Evolutionary conservation across 2,797 vertebrate species (phyloP).

Genomic region (Pipistrellus pipistrellus): DNA sequence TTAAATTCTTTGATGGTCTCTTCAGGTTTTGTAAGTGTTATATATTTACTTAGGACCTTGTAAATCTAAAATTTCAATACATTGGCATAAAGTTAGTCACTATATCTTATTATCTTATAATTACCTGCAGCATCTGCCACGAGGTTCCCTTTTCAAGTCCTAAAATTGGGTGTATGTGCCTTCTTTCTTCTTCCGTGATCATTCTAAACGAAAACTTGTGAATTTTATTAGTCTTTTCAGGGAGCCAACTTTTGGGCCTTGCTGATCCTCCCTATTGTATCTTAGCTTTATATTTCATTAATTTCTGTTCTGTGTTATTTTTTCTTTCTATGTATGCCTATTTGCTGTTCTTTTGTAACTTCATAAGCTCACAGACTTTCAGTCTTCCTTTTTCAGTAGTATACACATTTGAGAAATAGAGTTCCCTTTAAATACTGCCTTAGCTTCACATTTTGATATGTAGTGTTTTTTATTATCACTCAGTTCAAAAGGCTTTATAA

Average conservation of each 20-base stretch:
- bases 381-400: not conserved
- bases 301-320: not conserved
- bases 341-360: not conserved
- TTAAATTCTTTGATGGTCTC: conserved; percentile 29
- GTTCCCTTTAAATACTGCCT: not conserved
- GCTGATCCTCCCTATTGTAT: not conserved
- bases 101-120: not conserved
- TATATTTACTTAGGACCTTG: not conserved
- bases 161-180: not conserved
- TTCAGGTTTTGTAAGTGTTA: not conserved
- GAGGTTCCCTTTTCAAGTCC: not conserved
- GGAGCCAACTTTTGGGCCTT: not conserved
- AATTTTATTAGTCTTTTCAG: not conserved
- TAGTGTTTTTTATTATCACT: not conserved
- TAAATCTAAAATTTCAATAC: not conserved
- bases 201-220: not conserved
- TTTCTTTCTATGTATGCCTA: not conserved
- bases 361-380: not conserved
- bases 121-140: not conserved
- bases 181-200: not conserved
- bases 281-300: not conserved
- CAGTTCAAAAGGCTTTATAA: not conserved
- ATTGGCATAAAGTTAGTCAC: not conserved
- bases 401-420: not conserved
- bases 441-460: not conserved